Evolutionary conservation across 2,113 vertebrate species (phyloP).

Genomic region (Hoplias malabaricus): DNA sequence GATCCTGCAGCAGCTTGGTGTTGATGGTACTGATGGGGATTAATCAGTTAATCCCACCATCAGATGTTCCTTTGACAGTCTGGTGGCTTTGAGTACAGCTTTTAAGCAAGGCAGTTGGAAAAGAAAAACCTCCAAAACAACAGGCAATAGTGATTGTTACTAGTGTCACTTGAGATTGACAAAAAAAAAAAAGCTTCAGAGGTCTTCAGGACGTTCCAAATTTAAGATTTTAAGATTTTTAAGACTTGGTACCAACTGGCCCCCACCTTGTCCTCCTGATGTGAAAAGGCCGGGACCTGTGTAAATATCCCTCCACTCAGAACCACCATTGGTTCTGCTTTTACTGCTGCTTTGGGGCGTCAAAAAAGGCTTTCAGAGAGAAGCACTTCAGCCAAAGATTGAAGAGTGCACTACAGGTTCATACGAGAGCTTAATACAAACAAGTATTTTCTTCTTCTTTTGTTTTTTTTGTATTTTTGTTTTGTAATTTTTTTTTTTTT

Average conservation of each 20-base stretch:
- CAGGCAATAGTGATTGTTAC: constrained; percentile 77
- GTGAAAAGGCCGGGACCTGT: constrained; percentile 43
- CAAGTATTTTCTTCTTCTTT: constrained; percentile 70
- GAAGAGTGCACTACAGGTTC: constrained; percentile 52
- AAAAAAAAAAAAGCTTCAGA: background rate
- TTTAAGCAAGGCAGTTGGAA: constrained; percentile 67
- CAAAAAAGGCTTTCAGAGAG: constrained; percentile 58
- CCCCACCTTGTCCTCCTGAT: constrained; percentile 52
- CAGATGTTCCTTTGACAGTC: constrained; percentile 34
- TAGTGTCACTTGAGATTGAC: constrained; percentile 59
- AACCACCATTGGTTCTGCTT: constrained; percentile 52
- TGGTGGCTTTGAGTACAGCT: constrained; percentile 67
- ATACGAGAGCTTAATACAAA: too few species aligned
- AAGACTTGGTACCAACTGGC: constrained; percentile 72
- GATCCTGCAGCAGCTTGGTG: constrained; percentile 52
- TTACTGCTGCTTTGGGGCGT: constrained; percentile 32
- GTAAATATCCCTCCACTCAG: constrained; percentile 48
- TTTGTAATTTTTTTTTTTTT: constrained; percentile 70
- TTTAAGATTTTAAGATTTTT: constrained; percentile 58
- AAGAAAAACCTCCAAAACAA: constrained; percentile 21
- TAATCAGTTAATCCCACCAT: constrained; percentile 25
- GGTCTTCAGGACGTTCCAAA: constrained; percentile 64
- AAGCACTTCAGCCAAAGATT: constrained; percentile 58
- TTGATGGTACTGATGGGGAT: constrained; percentile 50
- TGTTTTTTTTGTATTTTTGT: constrained; percentile 35